Percentiles rank a stretch among this genome's conserved stretches.
phyloP scores from a whole-genome alignment of 2,113 vertebrate genomes.

The Trichechus manatus region DNA sequence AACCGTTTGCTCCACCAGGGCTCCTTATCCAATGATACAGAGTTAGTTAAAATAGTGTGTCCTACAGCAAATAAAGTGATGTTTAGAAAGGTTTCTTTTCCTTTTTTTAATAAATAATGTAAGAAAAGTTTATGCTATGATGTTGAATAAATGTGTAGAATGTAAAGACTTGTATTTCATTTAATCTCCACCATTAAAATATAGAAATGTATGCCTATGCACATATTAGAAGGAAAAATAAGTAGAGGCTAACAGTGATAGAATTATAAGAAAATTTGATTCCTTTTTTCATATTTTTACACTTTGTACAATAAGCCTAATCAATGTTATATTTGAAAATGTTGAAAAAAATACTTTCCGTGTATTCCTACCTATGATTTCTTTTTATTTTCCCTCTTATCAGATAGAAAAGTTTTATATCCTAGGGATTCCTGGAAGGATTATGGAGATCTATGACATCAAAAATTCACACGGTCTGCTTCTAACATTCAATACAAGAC shows the following conservation, averaged over 20 bases:
- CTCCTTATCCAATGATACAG: neutral
- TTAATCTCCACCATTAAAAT: neutral
- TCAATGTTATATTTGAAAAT: neutral
- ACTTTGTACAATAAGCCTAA: neutral
- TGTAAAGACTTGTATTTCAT: neutral
- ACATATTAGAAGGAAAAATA: neutral
- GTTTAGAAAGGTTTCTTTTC: neutral
- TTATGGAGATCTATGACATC: neutral
- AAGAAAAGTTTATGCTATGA: neutral
- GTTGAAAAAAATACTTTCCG: neutral
- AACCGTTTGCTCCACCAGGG: no score
- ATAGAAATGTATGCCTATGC: neutral
- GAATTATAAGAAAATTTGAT: neutral
- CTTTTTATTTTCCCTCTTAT: neutral
- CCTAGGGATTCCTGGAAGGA: neutral
- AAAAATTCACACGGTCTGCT: neutral
- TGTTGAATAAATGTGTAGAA: neutral
- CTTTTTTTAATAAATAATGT: neutral
- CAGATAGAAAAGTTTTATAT: neutral
- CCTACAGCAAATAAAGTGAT: neutral
- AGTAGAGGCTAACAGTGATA: neutral
- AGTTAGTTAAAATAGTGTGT: neutral
- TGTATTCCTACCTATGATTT: neutral
- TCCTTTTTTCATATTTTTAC: neutral
- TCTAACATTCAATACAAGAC: neutral